Evolutionary conservation across 1,140 invertebrate species (phyloP).

Genomic region (Capitella teleta): DNA sequence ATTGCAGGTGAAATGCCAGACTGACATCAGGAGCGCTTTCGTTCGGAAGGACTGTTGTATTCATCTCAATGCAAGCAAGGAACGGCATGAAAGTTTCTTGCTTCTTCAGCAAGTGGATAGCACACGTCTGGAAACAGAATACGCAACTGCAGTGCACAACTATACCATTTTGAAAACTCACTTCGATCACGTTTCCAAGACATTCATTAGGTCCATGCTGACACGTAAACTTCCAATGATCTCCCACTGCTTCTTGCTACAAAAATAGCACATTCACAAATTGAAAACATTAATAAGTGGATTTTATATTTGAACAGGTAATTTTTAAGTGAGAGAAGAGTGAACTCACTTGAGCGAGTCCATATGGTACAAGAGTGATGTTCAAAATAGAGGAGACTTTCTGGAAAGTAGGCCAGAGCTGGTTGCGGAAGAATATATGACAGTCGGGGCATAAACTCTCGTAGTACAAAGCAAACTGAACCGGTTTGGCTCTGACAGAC

Average conservation of each 20-base stretch:
- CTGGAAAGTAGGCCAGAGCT: conserved; percentile 55
- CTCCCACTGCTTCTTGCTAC: conserved; percentile 12
- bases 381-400: conserved; percentile 38
- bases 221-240: conserved; percentile 54
- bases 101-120: conserved; percentile 11
- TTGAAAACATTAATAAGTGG: neutral
- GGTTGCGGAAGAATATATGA: conserved; percentile 65
- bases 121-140: conserved; percentile 14
- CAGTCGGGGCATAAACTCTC: conserved; percentile 87
- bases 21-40: neutral
- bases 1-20: neutral
- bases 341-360: conserved; percentile 65
- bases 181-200: conserved; percentile 74
- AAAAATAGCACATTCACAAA: neutral
- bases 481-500: conserved; percentile 1
- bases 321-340: neutral
- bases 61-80: conserved; percentile 17
- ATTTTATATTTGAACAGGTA: neutral
- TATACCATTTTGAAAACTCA: conserved; percentile 22
- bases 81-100: conserved; percentile 12
- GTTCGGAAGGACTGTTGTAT: neutral
- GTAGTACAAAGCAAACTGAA: conserved; percentile 66
- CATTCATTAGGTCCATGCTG: conserved; percentile 75
- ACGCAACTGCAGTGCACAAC: neutral
- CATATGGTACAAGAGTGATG: conserved; percentile 60